Evolutionary conservation across 2,113 vertebrate genomes (phyloP).

Genomic region (Tauraco erythrolophus): DNA sequence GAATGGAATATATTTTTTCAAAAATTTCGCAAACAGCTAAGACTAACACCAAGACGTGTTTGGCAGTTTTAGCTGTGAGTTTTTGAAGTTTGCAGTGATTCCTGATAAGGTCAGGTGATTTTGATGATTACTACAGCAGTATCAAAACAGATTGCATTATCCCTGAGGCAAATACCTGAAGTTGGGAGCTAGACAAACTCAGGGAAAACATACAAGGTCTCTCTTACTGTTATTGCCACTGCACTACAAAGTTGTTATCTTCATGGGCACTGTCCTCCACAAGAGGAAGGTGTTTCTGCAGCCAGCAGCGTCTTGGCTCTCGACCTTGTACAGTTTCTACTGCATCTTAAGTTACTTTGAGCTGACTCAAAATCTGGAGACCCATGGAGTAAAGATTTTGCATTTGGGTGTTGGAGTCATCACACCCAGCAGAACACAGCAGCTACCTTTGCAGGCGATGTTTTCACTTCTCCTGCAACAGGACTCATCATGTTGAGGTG

Average conservation of each 20-base stretch:
- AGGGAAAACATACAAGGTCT: neutral
- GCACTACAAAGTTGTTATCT: neutral
- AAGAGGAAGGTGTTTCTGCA: neutral
- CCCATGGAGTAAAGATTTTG: neutral
- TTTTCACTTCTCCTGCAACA: neutral
- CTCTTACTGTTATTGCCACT: neutral
- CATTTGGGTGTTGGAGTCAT: neutral
- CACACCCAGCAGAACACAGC: neutral
- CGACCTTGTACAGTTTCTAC: neutral
- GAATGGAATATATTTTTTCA: neutral
- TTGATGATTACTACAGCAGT: neutral
- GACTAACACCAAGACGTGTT: neutral
- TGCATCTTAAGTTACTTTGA: neutral
- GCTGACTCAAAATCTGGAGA: neutral
- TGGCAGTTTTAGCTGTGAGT: neutral
- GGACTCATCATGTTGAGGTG: accelerated
- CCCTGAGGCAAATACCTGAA: neutral
- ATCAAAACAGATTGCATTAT: neutral
- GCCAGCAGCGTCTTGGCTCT: neutral
- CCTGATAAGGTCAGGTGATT: neutral
- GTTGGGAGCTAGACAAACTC: neutral
- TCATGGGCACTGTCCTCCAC: neutral
- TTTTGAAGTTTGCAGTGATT: neutral
- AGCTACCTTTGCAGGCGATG: neutral
- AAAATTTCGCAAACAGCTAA: neutral